These are phyloP conservation scores for Lynx canadensis DNA, from an alignment of 2,113 vertebrate genomes.

Conservation along the genomic window DNA sequence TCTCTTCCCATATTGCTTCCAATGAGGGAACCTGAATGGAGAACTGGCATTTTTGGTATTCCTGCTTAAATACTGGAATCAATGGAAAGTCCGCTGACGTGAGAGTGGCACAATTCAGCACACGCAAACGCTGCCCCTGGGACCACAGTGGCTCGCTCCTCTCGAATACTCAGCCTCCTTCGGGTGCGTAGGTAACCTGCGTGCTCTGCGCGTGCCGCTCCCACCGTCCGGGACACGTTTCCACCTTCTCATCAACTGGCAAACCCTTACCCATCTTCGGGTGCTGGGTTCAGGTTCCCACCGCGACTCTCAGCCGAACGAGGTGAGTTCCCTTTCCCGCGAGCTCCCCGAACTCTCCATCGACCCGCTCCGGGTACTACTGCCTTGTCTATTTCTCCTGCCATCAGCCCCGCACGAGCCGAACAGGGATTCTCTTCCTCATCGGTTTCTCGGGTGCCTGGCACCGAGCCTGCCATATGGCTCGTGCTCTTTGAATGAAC, in stretches of 20 bases:
- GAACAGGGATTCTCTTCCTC: background rate
- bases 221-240: background rate
- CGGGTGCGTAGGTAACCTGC: background rate
- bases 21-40: background rate
- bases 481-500: constrained; percentile 41
- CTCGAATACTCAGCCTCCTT: background rate
- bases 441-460: background rate
- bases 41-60: background rate
- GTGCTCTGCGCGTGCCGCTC: background rate
- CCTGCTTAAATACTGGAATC: background rate
- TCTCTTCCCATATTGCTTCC: constrained; percentile 11
- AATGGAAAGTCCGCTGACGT: background rate
- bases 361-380: background rate
- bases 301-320: background rate
- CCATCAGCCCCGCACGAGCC: background rate
- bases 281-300: background rate
- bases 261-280: background rate
- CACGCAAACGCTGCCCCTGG: background rate
- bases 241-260: constrained; percentile 3
- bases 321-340: background rate
- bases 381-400: background rate
- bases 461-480: background rate
- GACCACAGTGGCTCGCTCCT: background rate
- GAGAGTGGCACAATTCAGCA: background rate
- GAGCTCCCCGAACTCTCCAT: background rate